A percentile compares a stretch with the other conserved stretches of the same genome.
phyloP scores from a whole-genome alignment of 2,113 vertebrate species.

The Misgurnus anguillicaudatus region DNA sequence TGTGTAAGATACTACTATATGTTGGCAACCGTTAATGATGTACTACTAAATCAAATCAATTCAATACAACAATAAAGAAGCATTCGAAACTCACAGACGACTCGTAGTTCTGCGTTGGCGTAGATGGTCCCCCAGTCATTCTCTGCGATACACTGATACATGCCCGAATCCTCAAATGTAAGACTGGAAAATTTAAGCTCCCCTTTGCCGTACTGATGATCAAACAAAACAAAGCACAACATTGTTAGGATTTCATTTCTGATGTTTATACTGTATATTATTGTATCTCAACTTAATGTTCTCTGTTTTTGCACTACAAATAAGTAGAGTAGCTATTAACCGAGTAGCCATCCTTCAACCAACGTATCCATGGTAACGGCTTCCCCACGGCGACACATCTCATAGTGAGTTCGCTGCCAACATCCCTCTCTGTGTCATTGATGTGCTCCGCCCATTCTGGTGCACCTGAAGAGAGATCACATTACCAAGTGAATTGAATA shows the following conservation, averaged over 20 bases:
- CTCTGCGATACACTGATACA: constrained; percentile 98
- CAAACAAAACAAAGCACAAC: background rate
- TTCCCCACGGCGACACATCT: constrained; percentile 90
- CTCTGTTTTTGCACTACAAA: background rate
- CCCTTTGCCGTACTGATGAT: constrained; percentile 86
- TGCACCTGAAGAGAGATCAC: constrained; percentile 72
- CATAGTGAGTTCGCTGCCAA: constrained; percentile 92
- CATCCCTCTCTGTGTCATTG: constrained; percentile 94
- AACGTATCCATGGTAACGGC: constrained; percentile 89
- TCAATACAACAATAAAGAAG: background rate
- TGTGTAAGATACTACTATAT: too few relatives aligned
- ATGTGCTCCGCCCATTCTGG: constrained; percentile 97
- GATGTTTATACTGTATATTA: background rate
- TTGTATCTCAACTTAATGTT: background rate
- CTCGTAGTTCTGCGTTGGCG: constrained; percentile 93
- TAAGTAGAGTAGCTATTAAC: constrained; percentile 64
- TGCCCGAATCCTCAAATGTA: constrained; percentile 89
- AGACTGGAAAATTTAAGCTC: constrained; percentile 88
- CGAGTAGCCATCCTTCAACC: constrained; percentile 91
- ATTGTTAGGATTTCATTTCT: background rate
- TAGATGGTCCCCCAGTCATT: constrained; percentile 91
- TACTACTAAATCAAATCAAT: too few relatives aligned
- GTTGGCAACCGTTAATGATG: too few relatives aligned
- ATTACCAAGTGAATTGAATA: background rate
- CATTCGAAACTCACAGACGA: constrained; percentile 83